Conservation (phyloP, 2,113 vertebrate species). For the Clarias gariepinus region DNA sequence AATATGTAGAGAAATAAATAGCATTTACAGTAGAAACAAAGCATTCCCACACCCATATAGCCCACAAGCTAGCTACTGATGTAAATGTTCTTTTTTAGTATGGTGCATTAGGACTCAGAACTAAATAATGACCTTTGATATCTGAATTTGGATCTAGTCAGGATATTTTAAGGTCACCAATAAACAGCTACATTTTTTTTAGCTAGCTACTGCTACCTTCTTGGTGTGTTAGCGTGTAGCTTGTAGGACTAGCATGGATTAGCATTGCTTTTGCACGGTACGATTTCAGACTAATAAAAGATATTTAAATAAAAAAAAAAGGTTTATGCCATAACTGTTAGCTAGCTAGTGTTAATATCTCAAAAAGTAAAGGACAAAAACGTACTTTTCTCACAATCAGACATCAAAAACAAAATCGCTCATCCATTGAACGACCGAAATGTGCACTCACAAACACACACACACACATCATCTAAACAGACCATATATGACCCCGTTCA, state of each 20-base stretch:
- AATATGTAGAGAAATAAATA: background rate
- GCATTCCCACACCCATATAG: background rate
- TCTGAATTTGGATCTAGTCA: background rate
- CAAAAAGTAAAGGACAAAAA: background rate
- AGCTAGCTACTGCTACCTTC: background rate
- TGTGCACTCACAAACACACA: background rate
- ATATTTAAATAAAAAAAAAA: too few relatives aligned
- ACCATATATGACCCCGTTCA: conserved; percentile 20
- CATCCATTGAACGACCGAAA: background rate
- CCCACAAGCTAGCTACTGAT: background rate
- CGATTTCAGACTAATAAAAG: background rate
- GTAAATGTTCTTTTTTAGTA: background rate
- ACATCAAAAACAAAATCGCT: background rate
- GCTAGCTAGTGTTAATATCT: background rate
- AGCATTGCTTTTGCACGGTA: background rate
- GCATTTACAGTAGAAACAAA: background rate
- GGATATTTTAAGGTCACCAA: background rate
- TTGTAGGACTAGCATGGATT: background rate
- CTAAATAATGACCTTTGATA: background rate
- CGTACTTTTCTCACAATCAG: background rate
- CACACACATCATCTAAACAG: conserved; percentile 45
- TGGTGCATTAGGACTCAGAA: background rate
- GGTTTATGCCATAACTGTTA: background rate
- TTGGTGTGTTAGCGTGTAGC: background rate
- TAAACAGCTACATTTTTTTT: background rate